A percentile compares a stretch with the other conserved stretches of the same genome.
phyloP scores from a whole-genome alignment of 2,797 vertebrate species.

The Lepilemur septentrionalis region DNA sequence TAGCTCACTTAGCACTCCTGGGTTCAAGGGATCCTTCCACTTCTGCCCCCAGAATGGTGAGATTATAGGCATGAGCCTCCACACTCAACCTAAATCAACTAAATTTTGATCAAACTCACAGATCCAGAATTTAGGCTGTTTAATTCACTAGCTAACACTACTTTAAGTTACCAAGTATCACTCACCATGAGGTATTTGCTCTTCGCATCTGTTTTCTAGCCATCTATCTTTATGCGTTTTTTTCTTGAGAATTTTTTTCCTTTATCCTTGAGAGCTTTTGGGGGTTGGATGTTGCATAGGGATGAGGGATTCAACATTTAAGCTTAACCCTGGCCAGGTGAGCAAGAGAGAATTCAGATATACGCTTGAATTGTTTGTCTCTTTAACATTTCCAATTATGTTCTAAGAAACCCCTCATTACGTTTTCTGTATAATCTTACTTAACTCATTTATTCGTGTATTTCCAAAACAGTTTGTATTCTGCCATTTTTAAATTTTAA shows the following conservation, averaged over 20 bases:
- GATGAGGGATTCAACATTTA: background rate
- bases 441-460: background rate
- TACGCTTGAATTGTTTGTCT: background rate
- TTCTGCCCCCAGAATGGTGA: too few species aligned
- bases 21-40: too few species aligned
- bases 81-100: background rate
- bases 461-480: background rate
- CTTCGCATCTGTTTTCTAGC: background rate
- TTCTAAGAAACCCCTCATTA: background rate
- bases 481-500: slow-evolving; percentile 21
- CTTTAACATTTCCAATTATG: background rate
- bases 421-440: background rate
- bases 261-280: background rate
- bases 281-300: background rate
- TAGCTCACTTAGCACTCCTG: too few species aligned
- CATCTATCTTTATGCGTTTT: background rate
- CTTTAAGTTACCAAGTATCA: background rate
- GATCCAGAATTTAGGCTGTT: background rate
- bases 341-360: slow-evolving; percentile 1
- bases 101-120: background rate
- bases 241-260: background rate
- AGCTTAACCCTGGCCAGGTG: background rate
- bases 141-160: background rate
- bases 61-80: too few species aligned
- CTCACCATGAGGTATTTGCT: background rate